Percentiles rank a stretch among this genome's conserved stretches.
Evolutionary conservation across 2,113 vertebrate genomes (phyloP).

Genomic region (Guaruba guarouba): DNA sequence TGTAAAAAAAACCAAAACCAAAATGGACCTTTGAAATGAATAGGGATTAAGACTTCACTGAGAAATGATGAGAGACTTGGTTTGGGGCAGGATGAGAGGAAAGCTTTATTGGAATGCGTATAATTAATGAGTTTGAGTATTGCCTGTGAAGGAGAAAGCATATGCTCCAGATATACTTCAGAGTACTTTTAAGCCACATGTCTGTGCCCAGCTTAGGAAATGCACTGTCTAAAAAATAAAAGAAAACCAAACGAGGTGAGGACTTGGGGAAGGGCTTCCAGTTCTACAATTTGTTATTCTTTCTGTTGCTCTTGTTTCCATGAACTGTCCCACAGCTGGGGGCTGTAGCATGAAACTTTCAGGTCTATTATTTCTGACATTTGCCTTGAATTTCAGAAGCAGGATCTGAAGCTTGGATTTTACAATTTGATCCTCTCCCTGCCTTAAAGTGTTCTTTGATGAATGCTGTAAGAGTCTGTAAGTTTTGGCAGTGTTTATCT

Average conservation of each 20-base stretch:
- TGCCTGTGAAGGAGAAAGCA: background rate
- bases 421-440: slow-evolving; percentile 19
- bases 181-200: background rate
- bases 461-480: slow-evolving; percentile 18
- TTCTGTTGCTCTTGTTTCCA: background rate
- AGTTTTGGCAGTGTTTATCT: slow-evolving; percentile 48
- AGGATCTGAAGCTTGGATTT: slow-evolving; percentile 15
- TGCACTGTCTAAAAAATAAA: background rate
- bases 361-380: slow-evolving; percentile 1
- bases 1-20: background rate
- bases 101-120: background rate
- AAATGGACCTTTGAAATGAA: background rate
- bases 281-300: background rate
- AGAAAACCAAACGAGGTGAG: background rate
- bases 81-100: slow-evolving; percentile 2
- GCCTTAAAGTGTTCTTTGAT: slow-evolving; percentile 47
- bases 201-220: background rate
- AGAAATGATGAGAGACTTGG: background rate
- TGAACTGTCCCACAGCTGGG: background rate
- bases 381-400: slow-evolving; percentile 21
- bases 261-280: background rate
- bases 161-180: background rate
- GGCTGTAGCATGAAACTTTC: background rate
- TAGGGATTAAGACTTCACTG: background rate
- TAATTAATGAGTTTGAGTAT: background rate